phyloP scores from a whole-genome alignment of 1,140 invertebrate genomes.

The Vollenhovia emeryi region DNA sequence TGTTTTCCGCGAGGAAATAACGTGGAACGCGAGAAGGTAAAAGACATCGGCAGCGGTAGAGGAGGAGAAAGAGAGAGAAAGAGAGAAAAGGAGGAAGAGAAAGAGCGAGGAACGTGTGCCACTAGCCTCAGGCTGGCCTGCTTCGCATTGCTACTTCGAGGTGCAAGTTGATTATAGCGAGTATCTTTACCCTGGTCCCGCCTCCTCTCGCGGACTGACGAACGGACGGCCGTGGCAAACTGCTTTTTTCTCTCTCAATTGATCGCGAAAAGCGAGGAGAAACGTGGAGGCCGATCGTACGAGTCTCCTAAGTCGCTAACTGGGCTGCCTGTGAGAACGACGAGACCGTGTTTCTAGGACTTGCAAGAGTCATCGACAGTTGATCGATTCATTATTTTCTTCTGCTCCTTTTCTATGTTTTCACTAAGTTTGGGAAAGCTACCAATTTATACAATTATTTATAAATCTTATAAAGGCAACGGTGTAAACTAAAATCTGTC shows the following conservation, averaged over 20 bases:
- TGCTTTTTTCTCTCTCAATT: slow-evolving; percentile 75
- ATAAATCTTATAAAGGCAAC: not conserved
- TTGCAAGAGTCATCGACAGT: slow-evolving; percentile 7
- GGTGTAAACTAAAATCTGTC: not conserved
- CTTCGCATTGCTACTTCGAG: slow-evolving; percentile 77
- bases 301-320: slow-evolving; percentile 27
- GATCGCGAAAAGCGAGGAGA: slow-evolving; percentile 75
- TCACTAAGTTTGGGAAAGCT: not conserved
- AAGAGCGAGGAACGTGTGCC: slow-evolving; percentile 67
- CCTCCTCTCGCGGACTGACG: slow-evolving; percentile 48
- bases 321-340: slow-evolving; percentile 51
- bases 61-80: slow-evolving; percentile 29
- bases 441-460: not conserved
- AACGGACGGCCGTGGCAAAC: slow-evolving; percentile 66
- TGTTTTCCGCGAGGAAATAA: slow-evolving; percentile 7
- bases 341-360: slow-evolving; percentile 39
- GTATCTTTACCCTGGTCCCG: slow-evolving; percentile 66
- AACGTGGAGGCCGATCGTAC: slow-evolving; percentile 55
- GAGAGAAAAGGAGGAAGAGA: slow-evolving; percentile 47
- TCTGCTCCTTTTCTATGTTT: not conserved
- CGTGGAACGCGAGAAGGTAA: slow-evolving; percentile 18
- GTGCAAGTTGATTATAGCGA: slow-evolving; percentile 73
- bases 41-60: not conserved
- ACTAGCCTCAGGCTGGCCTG: slow-evolving; percentile 78
- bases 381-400: not conserved